Conservation (phyloP, 1,140 invertebrate genomes). For the Cydia amplana region DNA sequence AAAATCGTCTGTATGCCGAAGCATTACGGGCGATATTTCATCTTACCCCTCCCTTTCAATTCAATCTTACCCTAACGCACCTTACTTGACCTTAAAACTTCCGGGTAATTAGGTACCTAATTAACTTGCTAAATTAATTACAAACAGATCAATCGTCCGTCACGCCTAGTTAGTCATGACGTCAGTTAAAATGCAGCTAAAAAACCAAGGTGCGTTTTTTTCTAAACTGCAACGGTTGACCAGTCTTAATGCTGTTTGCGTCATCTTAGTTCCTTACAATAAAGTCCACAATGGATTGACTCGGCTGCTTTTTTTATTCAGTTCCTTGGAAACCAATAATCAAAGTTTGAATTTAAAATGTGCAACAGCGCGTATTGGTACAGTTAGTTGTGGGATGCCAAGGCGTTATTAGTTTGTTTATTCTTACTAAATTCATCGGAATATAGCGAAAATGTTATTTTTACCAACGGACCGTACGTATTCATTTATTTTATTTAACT, state of each 20-base stretch:
- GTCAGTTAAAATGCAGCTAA: neutral
- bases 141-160: neutral
- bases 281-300: neutral
- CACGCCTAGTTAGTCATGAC: neutral
- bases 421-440: neutral
- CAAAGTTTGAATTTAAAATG: no score
- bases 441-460: neutral
- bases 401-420: neutral
- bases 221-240: neutral
- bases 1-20: no score
- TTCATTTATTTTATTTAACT: neutral
- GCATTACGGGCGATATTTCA: no score
- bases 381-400: neutral
- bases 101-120: neutral
- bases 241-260: neutral
- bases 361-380: neutral
- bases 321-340: no score
- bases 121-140: neutral
- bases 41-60: no score
- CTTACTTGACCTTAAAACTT: no score
- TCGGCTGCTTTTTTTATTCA: no score
- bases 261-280: neutral
- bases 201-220: conserved; percentile 12
- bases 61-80: no score
- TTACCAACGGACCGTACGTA: neutral